Evolutionary conservation across 2,797 vertebrate species (phyloP), one percentile per base, ranked within the genome.

Genomic region (Champsocephalus esox): DNA sequence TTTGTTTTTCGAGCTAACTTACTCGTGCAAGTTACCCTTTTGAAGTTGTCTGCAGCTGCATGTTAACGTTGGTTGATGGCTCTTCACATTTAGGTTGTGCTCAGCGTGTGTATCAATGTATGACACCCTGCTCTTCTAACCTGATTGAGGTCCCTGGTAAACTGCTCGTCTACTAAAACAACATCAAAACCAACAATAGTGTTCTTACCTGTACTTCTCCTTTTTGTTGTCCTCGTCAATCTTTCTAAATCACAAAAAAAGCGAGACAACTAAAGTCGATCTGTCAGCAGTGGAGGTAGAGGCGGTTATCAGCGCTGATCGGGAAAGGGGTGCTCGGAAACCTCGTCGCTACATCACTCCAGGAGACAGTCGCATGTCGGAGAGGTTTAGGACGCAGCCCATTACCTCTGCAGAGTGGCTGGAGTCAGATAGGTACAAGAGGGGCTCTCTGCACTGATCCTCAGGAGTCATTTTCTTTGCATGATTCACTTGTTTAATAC

Each of bases 381-480:
- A 99, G 92, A 96, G 98, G 91, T 99, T 98, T 94, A 96, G 97
- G 93, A 99, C 98, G 32, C 98, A 99, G 86, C 98, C 98, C 88
- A 95, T 99, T 94, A 99, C 98, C 1, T 99, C 98, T 84, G 97
- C 97, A 81, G 98, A 99, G 92, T 96, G 97, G 80, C 93, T 98
- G 91, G 96, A 99, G 89, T 97, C 96, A 3, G 96, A 98, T 95
- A 97, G 98, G 98, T 99, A 96, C 66, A 75, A 32, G 50, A 55
- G n/a, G 44, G 61, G 44, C 49, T 51, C 19, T 59, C 34, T 71
- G 48, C 14, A 12, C 11, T 2, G 0, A 48, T 49, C 13, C 16
- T 44, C 41, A 45, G 57, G 45, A 75, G 28, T 48, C 0, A 63
- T 68, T 68, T 54, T 1, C 24, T n/a, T 50, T n/a, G 4, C 14